Percentiles rank a stretch among this genome's conserved stretches.
Conservation (phyloP, 2,797 vertebrate species). For the Manis javanica region DNA sequence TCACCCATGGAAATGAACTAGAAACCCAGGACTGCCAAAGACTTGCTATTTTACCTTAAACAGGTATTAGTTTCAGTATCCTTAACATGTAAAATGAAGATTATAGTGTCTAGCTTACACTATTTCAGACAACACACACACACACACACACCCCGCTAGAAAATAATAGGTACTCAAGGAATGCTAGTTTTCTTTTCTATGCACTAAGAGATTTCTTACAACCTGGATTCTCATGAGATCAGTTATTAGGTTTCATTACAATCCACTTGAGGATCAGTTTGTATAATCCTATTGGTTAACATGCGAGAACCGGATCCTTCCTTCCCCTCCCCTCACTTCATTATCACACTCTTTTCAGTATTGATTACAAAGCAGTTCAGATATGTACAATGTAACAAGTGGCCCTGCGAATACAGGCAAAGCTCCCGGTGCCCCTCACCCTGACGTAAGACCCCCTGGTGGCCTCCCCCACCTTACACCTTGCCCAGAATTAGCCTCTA, state of each 20-base stretch:
- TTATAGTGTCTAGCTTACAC: neutral
- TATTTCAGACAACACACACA: neutral
- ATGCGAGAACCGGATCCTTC: neutral
- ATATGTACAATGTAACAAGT: neutral
- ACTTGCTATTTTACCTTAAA: neutral
- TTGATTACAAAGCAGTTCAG: neutral
- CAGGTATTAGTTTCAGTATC: neutral
- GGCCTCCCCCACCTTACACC: fast-evolving
- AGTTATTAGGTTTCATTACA: conserved; percentile 42
- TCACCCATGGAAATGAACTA: neutral
- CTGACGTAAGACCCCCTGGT: neutral
- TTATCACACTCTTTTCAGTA: neutral
- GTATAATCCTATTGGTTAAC: neutral
- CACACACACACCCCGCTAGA: neutral
- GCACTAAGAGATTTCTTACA: neutral
- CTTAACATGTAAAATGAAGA: neutral
- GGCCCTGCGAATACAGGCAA: neutral
- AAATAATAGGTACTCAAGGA: neutral
- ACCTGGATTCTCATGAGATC: neutral
- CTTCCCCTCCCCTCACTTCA: neutral
- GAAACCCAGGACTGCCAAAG: neutral
- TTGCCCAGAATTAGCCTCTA: neutral
- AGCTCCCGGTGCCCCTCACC: neutral
- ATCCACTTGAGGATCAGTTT: conserved; percentile 31
- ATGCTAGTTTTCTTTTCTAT: conserved; percentile 1